Conservation (phyloP, 1,140 invertebrate genomes). For the Chironomus striatipennis region DNA sequence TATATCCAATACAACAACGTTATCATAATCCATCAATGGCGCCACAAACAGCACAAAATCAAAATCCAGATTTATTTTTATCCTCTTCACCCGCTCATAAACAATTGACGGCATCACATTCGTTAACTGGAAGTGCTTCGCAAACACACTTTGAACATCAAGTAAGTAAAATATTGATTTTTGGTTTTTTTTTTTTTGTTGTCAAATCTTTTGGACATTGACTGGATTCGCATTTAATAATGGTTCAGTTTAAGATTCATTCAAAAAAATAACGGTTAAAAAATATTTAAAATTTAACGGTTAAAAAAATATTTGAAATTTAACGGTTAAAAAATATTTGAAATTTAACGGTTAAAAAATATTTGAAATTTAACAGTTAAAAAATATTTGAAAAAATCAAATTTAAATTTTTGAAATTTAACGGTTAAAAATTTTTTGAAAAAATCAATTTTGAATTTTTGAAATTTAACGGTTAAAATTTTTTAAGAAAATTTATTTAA, state of each 20-base stretch:
- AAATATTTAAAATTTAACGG: too few relatives aligned
- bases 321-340: too few relatives aligned
- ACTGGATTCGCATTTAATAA: too few relatives aligned
- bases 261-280: too few relatives aligned
- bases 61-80: slow-evolving; percentile 28
- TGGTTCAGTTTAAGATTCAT: too few relatives aligned
- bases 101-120: slow-evolving; percentile 36
- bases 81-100: slow-evolving; percentile 29
- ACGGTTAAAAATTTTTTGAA: background rate
- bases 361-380: too few relatives aligned
- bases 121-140: slow-evolving; percentile 29
- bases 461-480: background rate
- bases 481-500: background rate
- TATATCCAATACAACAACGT: slow-evolving; percentile 44
- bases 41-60: background rate
- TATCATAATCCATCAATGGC: slow-evolving; percentile 27
- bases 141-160: slow-evolving; percentile 28
- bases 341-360: too few relatives aligned
- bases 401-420: too few relatives aligned
- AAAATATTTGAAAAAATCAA: too few relatives aligned
- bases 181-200: too few relatives aligned
- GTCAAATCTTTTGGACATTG: background rate
- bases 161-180: background rate
- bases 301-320: too few relatives aligned
- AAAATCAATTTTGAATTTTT: background rate